These are phyloP conservation scores for Oncorhynchus nerka DNA, from an alignment of 2,113 vertebrate species.

Conservation along the genomic window DNA sequence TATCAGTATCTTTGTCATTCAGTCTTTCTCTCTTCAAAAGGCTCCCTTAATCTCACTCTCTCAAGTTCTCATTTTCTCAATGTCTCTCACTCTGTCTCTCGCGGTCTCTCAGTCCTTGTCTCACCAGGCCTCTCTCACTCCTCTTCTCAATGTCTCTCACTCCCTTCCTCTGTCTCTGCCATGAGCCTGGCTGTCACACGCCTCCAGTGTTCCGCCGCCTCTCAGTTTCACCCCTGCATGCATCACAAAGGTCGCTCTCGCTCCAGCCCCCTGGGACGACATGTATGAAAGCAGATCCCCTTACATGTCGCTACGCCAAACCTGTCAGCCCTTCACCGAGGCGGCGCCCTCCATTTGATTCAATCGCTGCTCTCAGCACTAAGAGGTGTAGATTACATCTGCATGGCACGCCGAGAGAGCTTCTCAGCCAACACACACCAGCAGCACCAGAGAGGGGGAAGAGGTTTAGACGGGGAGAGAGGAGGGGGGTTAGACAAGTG, in stretches of 20 bases:
- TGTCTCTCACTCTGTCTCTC: not conserved
- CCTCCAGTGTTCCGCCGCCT: conserved; percentile 20
- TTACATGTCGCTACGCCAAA: conserved; percentile 56
- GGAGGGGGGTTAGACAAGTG: no score
- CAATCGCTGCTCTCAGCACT: conserved; percentile 40
- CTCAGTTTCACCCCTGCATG: not conserved
- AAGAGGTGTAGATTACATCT: conserved; percentile 68
- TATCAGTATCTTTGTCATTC: not conserved
- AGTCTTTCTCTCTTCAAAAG: not conserved
- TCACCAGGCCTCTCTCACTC: conserved; percentile 8
- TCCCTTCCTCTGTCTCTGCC: not conserved
- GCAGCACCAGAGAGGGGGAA: not conserved
- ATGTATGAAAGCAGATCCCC: conserved; percentile 64
- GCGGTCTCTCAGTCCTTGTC: not conserved
- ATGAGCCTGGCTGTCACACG: not conserved
- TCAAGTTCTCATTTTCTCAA: not conserved
- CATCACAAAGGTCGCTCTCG: conserved; percentile 23
- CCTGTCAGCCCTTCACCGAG: conserved; percentile 48
- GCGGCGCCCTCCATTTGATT: conserved; percentile 46
- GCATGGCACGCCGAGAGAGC: conserved; percentile 35
- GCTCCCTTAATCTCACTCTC: not conserved
- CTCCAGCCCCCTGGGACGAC: conserved; percentile 24
- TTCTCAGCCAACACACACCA: conserved; percentile 38
- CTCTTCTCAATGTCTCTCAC: not conserved
- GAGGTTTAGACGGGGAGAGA: no score